phyloP scores from a whole-genome alignment of 2,797 vertebrate genomes.

The Taeniopygia guttata region DNA sequence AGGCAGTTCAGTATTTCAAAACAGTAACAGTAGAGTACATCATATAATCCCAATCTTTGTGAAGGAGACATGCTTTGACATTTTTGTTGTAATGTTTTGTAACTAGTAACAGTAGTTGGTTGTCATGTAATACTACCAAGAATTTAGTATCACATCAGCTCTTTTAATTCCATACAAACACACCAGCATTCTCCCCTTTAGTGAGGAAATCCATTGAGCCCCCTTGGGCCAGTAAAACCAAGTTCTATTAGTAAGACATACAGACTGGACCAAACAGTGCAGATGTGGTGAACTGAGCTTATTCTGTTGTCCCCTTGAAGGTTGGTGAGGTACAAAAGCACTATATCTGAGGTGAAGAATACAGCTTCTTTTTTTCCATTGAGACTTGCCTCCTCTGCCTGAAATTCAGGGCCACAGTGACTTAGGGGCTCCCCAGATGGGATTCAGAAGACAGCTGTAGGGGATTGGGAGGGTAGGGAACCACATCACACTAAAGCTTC shows the following conservation, averaged over 20 bases:
- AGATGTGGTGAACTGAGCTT: not conserved
- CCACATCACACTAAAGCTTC: not conserved
- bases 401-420: not conserved
- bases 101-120: not conserved
- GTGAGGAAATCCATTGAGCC: not conserved
- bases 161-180: not conserved
- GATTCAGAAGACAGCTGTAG: not conserved
- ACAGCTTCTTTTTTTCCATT: not conserved
- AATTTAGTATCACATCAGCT: not conserved
- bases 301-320: not conserved
- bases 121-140: not conserved
- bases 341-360: not conserved
- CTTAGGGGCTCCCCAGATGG: not conserved
- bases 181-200: not conserved
- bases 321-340: not conserved
- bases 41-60: not conserved
- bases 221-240: not conserved
- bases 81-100: not conserved
- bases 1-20: not conserved
- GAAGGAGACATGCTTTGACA: not conserved
- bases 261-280: not conserved
- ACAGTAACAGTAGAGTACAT: not conserved
- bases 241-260: not conserved
- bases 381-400: not conserved
- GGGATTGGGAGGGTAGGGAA: not conserved